Percentiles rank a stretch among this genome's conserved stretches.
These are phyloP conservation scores for Armadillidium nasatum DNA, from an alignment of 1,140 invertebrate genomes.

Conservation along the genomic window DNA sequence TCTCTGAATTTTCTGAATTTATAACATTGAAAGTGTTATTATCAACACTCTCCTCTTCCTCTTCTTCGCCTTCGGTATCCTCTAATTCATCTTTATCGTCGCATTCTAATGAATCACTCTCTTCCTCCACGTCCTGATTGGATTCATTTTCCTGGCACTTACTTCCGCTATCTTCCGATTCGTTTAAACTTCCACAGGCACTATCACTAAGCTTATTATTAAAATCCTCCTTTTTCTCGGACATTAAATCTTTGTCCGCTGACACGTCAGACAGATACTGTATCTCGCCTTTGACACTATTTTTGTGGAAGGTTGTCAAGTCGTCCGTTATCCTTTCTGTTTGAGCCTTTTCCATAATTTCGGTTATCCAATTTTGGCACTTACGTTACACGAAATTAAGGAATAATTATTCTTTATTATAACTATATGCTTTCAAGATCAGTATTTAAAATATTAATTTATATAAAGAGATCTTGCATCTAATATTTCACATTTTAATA, in stretches of 20 bases:
- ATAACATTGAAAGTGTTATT: slow-evolving; percentile 40
- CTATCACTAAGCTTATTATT: slow-evolving; percentile 4
- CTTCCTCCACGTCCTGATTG: not conserved
- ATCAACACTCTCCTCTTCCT: slow-evolving; percentile 33
- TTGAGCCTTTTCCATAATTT: slow-evolving; percentile 8
- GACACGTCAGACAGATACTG: not conserved
- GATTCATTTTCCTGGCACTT: slow-evolving; percentile 2
- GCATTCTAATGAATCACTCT: not conserved
- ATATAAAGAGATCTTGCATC: too few relatives aligned
- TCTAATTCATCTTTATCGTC: not conserved
- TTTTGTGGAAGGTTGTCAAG: not conserved
- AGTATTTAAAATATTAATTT: too few relatives aligned
- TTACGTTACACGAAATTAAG: not conserved
- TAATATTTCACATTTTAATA: too few relatives aligned
- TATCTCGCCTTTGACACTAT: not conserved
- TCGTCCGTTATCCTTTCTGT: not conserved
- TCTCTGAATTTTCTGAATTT: slow-evolving; percentile 35
- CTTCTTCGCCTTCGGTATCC: not conserved
- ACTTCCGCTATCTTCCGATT: slow-evolving; percentile 4
- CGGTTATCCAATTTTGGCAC: not conserved
- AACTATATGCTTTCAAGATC: too few relatives aligned
- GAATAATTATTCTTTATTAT: too few relatives aligned
- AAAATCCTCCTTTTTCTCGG: not conserved
- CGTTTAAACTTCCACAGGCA: not conserved
- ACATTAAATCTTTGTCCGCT: not conserved